A percentile compares a stretch with the other conserved stretches of the same genome.
These are phyloP conservation scores for Micromussa lordhowensis DNA, from an alignment of 92 coral and sea anemone genomes.

Conservation along the genomic window DNA sequence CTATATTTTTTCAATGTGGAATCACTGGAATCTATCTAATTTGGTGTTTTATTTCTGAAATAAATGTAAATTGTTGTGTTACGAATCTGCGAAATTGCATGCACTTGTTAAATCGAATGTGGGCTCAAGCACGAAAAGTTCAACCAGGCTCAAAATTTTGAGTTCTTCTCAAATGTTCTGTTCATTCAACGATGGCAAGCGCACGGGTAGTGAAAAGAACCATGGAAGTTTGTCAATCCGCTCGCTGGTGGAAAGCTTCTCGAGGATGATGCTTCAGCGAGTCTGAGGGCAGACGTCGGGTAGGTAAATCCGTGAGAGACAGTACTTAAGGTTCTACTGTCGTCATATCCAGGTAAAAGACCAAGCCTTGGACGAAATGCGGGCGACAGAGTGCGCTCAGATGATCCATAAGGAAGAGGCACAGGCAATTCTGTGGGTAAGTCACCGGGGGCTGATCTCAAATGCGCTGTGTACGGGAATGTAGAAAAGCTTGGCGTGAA, in stretches of 20 bases:
- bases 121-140: not conserved
- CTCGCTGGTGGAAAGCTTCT: constrained; percentile 32
- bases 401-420: constrained; percentile 55
- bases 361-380: constrained; percentile 66
- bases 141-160: not conserved
- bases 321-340: constrained; percentile 24
- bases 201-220: constrained; percentile 69
- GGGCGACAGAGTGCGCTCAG: constrained; percentile 55
- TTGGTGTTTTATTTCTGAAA: not conserved
- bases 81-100: not conserved
- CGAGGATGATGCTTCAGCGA: constrained; percentile 29
- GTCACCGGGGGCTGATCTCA: constrained; percentile 54
- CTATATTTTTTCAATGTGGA: not conserved
- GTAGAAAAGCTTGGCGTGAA: constrained; percentile 50
- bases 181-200: constrained; percentile 72
- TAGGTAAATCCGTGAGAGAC: constrained; percentile 38
- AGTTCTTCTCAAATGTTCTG: not conserved
- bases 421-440: constrained; percentile 51
- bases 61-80: not conserved
- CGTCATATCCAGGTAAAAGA: constrained; percentile 40
- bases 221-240: constrained; percentile 36
- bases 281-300: constrained; percentile 46
- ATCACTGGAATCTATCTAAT: not conserved
- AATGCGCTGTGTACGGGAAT: constrained; percentile 61
- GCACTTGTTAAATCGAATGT: not conserved